These are phyloP conservation scores for Monoplex corrugatus DNA, from an alignment of 2,888 invertebrate species.

Conservation along the genomic window DNA sequence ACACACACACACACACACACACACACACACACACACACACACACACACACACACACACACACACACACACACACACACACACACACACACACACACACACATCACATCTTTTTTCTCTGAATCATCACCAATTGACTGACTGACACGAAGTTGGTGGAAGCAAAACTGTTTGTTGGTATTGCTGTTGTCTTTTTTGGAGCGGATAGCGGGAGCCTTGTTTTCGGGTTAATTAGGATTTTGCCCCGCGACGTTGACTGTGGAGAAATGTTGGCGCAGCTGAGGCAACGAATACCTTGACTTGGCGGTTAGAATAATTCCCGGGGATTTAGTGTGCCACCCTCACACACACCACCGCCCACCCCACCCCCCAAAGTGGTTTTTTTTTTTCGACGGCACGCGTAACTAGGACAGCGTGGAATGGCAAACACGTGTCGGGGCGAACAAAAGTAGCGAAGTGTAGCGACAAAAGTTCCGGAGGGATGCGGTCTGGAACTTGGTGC, in stretches of 20 bases:
- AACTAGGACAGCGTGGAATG: slow-evolving; percentile 25
- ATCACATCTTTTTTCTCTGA: too few species aligned
- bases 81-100: not conserved
- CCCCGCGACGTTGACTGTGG: not conserved
- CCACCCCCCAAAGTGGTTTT: too few species aligned
- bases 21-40: too few species aligned
- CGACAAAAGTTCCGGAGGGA: not conserved
- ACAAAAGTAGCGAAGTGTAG: slow-evolving; percentile 11
- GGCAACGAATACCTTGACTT: slow-evolving; percentile 20
- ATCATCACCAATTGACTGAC: too few species aligned
- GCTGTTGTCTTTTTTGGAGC: not conserved
- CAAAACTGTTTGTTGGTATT: too few species aligned
- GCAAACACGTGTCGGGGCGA: slow-evolving; percentile 6
- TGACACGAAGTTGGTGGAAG: too few species aligned
- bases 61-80: not conserved
- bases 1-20: too few species aligned
- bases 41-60: not conserved
- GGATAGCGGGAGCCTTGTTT: not conserved
- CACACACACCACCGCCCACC: too few species aligned
- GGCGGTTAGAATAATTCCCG: not conserved
- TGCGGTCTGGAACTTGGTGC: not conserved
- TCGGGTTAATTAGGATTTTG: slow-evolving; percentile 27
- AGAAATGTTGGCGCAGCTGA: slow-evolving; percentile 26
- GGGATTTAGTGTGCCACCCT: not conserved
- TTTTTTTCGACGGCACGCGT: not conserved